These are phyloP conservation scores for Actenoides hombroni DNA, from an alignment of 2,113 vertebrate species.

Conservation along the genomic window DNA sequence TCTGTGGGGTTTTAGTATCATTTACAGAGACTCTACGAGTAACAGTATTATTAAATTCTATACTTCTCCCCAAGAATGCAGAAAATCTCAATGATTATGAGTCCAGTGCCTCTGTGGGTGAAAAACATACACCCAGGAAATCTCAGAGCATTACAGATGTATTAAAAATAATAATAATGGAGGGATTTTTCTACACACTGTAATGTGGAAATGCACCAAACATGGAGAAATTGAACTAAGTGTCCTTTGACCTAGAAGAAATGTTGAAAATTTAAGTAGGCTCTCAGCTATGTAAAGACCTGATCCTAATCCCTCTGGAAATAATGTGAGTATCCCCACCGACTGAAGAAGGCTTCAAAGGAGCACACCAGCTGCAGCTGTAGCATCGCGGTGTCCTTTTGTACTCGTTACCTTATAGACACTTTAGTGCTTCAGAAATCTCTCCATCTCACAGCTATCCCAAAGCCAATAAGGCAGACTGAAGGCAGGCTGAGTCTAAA, in stretches of 20 bases:
- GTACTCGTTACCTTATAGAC: not conserved
- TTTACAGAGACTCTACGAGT: not conserved
- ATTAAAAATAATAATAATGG: not conserved
- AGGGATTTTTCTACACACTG: not conserved
- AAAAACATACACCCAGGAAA: not conserved
- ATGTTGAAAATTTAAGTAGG: not conserved
- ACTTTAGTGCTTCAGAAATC: not conserved
- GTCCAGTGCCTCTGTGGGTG: not conserved
- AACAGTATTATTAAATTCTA: not conserved
- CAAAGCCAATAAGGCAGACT: not conserved
- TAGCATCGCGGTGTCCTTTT: rapidly evolving
- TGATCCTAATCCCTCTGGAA: not conserved
- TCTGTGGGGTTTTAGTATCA: not conserved
- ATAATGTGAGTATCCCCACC: not conserved
- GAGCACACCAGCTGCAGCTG: not conserved
- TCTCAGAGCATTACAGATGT: not conserved
- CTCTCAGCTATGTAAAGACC: not conserved
- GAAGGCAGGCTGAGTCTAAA: not conserved
- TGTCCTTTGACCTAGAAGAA: not conserved
- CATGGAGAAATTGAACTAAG: not conserved
- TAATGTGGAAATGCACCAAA: not conserved
- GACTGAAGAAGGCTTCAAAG: not conserved
- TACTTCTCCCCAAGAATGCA: not conserved
- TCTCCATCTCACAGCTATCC: not conserved
- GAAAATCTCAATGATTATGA: not conserved